Percentiles rank a stretch among this genome's conserved stretches.
Conservation (phyloP, 2,797 vertebrate genomes). For the Enteromius thamalakanensis region DNA sequence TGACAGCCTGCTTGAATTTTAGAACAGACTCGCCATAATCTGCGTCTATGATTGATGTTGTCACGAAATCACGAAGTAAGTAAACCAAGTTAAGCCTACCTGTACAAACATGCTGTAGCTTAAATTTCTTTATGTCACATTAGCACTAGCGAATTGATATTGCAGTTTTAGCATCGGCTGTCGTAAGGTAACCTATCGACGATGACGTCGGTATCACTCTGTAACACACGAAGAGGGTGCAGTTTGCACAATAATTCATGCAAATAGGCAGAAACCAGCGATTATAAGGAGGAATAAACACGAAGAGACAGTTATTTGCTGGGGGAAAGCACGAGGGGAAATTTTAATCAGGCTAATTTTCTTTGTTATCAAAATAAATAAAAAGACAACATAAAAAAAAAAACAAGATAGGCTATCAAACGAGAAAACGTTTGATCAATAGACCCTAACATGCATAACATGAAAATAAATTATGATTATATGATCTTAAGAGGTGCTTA, state of each 20-base stretch:
- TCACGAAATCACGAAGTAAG: neutral
- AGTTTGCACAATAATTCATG: conserved; percentile 17
- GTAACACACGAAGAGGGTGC: neutral
- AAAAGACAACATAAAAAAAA: neutral
- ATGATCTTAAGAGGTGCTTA: neutral
- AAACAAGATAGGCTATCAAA: neutral
- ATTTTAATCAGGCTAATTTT: neutral
- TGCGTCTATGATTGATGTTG: neutral
- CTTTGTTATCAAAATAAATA: neutral
- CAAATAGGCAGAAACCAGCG: conserved; percentile 16
- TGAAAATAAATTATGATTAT: neutral
- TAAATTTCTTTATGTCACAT: neutral
- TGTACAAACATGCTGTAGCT: neutral
- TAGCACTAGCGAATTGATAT: neutral
- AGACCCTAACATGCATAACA: neutral
- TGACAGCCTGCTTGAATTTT: neutral
- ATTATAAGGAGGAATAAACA: neutral
- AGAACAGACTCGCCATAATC: neutral
- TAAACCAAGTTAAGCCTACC: neutral
- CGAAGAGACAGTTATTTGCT: neutral
- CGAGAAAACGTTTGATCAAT: neutral
- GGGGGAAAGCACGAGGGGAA: neutral
- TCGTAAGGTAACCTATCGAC: neutral
- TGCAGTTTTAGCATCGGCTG: neutral
- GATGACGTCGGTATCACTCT: neutral